Base-by-base conservation (phyloP, 1,140 invertebrate species). In the Nasonia giraulti region DNA sequence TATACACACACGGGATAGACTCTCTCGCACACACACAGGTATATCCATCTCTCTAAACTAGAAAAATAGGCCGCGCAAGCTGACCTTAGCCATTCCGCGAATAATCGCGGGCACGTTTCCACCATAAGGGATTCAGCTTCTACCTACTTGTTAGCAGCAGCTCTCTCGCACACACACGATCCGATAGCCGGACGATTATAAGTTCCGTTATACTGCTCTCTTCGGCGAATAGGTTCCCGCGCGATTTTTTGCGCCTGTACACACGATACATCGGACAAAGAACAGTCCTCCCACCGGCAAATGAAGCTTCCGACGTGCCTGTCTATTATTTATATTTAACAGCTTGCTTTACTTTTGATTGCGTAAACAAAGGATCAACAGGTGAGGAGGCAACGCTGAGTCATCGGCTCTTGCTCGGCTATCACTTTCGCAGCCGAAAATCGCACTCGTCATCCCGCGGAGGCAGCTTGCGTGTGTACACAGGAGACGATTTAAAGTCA, bases 181-280 rank as follows among this genome's bases (percentile, higher is more conserved):
- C 86, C 87, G 88, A 89, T 89, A 86, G 86, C 68, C 81, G 82
- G 84, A 86, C 86, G 88, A 89, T 88, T 88, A 62, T 62, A 89
- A 74, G 87, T 89, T 86, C 87, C 87, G 88, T 89, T 89, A 89
- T 44, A 75, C 87, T 44, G 1, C 17, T 55, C 55, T 20, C 69
- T 37, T 27, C 37, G 37, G 20, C 79, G 33, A 37, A 37, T 87
- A 86, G 81, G 83, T 86, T 86, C 27, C 73, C 47, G 55, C 40
- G 77, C 37, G 44, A 86, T 86, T 87, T 87, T 87, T 86, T 85
- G 81, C 85, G 11, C 71, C 20, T 73, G 27, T 14, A 50, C 7
- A 23, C 47, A 75, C 68, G 14, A 74, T 79, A 76, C 31, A 40
- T 17, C 20, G 55, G 87, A 88, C 87, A 89, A 85, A 85, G 83